Evolutionary conservation across 1,140 invertebrate genomes (phyloP), one percentile per base, ranked within the genome.

Genomic region (Drosophila ironensis): DNA sequence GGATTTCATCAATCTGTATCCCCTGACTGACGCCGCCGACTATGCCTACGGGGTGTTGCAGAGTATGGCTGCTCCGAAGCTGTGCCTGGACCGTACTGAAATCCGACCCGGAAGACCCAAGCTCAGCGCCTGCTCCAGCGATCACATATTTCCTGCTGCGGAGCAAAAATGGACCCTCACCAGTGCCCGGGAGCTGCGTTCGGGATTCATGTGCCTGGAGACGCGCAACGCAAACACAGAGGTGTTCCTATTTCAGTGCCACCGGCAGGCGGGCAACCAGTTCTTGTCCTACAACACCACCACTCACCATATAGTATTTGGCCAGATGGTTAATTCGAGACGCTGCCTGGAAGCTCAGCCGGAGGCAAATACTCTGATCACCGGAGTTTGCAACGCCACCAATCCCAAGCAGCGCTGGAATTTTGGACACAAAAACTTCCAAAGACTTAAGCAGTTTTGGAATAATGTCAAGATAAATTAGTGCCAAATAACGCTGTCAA

Each of bases 191-290:
- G 97, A 99, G 89, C 92, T 99, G 28, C 93, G 97, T 53, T 93
- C 94, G 0, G 94, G 92, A 11, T 91, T 94, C 12, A 93, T 97
- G 53, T 99, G 98, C 90, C 94, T 97, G 91, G 98, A 99, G 91
- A 94, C 97, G 3, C 96, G 0, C 91, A 93, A 52, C 92, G 93
- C 1, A 90, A 92, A 16, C 4, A 93, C 95, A 3, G 52, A 60
- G 2, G 92, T 99, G 1, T 92, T 94, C 14, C 87, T 99, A 12
- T 98, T 53, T 38, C 75, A 68, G 8, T 97, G 96, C 50, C 96
- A 98, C 86, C 94, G 95, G 0, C 93, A 94, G 72, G 94, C 95
- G 56, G 97, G 97, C 0, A 99, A 99, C 91, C 98, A 99, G 90
- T 91, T 96, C 45, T 99, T 97, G 96, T 93, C 94, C 80, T 98